Evolutionary conservation across 92 coral and sea anemone genomes (phyloP), one percentile per base, ranked within the genome.

Genomic region (Metridium senile): DNA sequence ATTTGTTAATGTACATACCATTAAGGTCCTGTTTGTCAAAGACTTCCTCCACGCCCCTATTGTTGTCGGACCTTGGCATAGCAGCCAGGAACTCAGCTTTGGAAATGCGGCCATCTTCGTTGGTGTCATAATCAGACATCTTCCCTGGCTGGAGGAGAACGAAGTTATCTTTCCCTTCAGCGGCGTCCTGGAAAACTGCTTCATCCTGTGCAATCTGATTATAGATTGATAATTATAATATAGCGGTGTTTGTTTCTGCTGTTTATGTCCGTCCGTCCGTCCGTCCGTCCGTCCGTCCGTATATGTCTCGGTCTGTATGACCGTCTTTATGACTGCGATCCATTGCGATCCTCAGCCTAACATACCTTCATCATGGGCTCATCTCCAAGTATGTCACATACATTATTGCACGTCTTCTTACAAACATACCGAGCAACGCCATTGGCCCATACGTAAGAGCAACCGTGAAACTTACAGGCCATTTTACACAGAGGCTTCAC

Each of bases 331-430:
- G n/a, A n/a, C n/a, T n/a, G n/a, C n/a, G n/a, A n/a, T n/a, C n/a
- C n/a, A n/a, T n/a, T n/a, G n/a, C n/a, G n/a, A n/a, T n/a, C n/a
- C n/a, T n/a, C n/a, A n/a, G n/a, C n/a, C n/a, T n/a, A n/a, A n/a
- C n/a, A n/a, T n/a, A n/a, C n/a, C n/a, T n/a, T 29, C 66, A 7
- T 26, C 66, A 61, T 11, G 3, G 66, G 66, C 32, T 61, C 66
- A 26, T 61, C 66, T 61, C 66, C 66, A 61, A 61, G 2, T 27
- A 7, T 61, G 7, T 61, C 22, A 18, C 66, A 61, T 2, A 61
- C 19, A 7, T 61, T 61, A 1, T 61, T 23, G 22, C 66, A 61
- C 1, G 30, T 18, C 1, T 18, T 22, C 1, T 26, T 26, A 54
- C 66, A 61, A 4, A 61, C 66, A 26, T 27, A 27, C 66, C 4